Evolutionary conservation across 2,113 vertebrate species (phyloP), one percentile per base, ranked within the genome.

Genomic region (Leucoraja erinaceus): DNA sequence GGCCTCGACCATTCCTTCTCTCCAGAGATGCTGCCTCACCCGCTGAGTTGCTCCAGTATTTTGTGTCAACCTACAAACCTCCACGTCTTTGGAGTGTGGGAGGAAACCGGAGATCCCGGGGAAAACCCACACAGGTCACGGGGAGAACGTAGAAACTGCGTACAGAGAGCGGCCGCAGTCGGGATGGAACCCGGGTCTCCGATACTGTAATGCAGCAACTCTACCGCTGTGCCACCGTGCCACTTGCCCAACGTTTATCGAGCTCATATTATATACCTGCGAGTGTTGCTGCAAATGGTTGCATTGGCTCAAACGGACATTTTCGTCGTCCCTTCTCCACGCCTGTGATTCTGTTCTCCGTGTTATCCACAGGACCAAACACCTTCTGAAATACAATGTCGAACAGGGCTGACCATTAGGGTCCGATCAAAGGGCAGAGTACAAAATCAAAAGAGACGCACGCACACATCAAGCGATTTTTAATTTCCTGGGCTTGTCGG

Each of bases 251-350:
- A 8, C 7, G 78, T 3, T 47, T 18, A 9, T 5, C 47, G 28
- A 25, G 8, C 16, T 77, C 47, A 61, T 28, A 59, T 61, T 56
- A 88, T 93, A 68, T 93, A 96, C 97, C 96, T 95, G 96, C 97
- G 97, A 98, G 97, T 22, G 98, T 96, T 93, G 98, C 97, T 59
- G 98, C 96, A 94, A 97, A 97, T 54, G 96, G 96, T 94, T 98
- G 97, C 94, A 95, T 96, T 93, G 97, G 97, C 94, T 98, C 97
- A 95, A 98, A 98, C 93, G 98, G 98, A 94, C 97, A 98, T 95
- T 97, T 98, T 28, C 97, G 96, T 93, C 97, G 97, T 93, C 98
- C 98, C 0, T 96, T 97, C 94, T 98, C 97, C 96, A 96, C 96
- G 94, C 93, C 95, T 86, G 96, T 94, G 0, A 74, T 94, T 66